phyloP scores from a whole-genome alignment of 2,113 vertebrate genomes.

The Delphinapterus leucas region DNA sequence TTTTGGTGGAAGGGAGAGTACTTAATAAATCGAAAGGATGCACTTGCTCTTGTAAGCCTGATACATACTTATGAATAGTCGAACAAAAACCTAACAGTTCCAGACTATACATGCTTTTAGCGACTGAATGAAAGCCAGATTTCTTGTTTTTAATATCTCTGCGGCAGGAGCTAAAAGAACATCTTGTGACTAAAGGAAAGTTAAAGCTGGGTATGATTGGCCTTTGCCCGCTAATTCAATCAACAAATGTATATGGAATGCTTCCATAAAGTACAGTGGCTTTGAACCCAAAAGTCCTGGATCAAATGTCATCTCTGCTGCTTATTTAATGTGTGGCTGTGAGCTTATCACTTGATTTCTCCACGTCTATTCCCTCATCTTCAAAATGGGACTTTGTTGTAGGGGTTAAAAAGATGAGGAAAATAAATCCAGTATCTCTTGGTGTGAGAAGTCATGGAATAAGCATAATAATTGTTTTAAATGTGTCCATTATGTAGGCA shows the following conservation, averaged over 20 bases:
- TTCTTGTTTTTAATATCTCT: slow-evolving; percentile 80
- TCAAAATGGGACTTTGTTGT: background rate
- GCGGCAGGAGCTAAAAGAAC: slow-evolving; percentile 75
- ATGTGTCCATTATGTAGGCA: background rate
- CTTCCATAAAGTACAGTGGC: background rate
- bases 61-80: slow-evolving; percentile 46
- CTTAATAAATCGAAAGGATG: slow-evolving; percentile 55
- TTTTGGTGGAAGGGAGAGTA: slow-evolving; percentile 26
- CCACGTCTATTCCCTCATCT: background rate
- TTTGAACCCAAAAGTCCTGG: slow-evolving; percentile 5
- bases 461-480: background rate
- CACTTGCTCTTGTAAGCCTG: slow-evolving; percentile 54
- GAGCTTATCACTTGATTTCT: background rate
- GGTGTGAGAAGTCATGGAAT: background rate
- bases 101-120: slow-evolving; percentile 79
- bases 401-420: background rate
- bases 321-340: background rate
- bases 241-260: background rate
- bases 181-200: slow-evolving; percentile 76
- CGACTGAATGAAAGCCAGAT: slow-evolving; percentile 81
- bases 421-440: background rate
- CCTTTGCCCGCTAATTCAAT: slow-evolving; percentile 69
- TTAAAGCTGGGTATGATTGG: slow-evolving; percentile 75
- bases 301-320: background rate
- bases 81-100: slow-evolving; percentile 63